Base-by-base conservation (phyloP, 2,888 invertebrate species). In the Rutpela maculata region DNA sequence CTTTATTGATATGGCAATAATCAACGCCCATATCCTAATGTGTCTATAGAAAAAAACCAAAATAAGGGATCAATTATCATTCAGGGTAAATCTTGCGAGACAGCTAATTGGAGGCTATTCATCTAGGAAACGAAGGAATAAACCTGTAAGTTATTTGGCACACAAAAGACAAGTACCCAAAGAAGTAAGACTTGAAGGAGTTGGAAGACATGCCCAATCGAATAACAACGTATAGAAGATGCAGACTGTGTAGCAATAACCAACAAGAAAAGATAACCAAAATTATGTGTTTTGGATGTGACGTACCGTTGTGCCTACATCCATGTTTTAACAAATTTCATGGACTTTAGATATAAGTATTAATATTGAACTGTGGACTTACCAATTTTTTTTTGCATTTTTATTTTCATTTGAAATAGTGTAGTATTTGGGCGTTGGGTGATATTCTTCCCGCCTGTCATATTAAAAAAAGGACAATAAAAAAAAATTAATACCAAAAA, bases 241-340 rank as follows among this genome's bases (percentile, higher is more conserved):
- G 73, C 43, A 72, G 77, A 35, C 17, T 73, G 11, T 77, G 73
- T 26, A 68, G 68, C 19, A 63, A 31, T 4, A 65, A 67, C 35
- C 60, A 19, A 6, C 15, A 17, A 6, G 76, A 76, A 18, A 76
- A 72, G 62, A 57, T 55, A 50, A 56, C 76, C 9, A 19, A 62
- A 26, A 67, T 65, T 59, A 56, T 22, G 10, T 76, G 72, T 55
- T 67, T 72, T 22, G 57, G 31, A n/a, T 72, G 67, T 26, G 18
- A 70, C 12, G 70, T 76, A 22, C 56, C 72, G 17, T 22, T 75
- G 1, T 75, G 75, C 31, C n/a, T 75, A 19, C 11, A 63, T 18
- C 68, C 19, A 3, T 75, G 75, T 31, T 75, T 76, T 60, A 71
- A 76, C 18, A 35, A 57, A 43, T 76, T 76, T 50, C 76, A 71